These are phyloP conservation scores for Ploceus nigricollis DNA, from an alignment of 2,113 vertebrate genomes.

Conservation along the genomic window DNA sequence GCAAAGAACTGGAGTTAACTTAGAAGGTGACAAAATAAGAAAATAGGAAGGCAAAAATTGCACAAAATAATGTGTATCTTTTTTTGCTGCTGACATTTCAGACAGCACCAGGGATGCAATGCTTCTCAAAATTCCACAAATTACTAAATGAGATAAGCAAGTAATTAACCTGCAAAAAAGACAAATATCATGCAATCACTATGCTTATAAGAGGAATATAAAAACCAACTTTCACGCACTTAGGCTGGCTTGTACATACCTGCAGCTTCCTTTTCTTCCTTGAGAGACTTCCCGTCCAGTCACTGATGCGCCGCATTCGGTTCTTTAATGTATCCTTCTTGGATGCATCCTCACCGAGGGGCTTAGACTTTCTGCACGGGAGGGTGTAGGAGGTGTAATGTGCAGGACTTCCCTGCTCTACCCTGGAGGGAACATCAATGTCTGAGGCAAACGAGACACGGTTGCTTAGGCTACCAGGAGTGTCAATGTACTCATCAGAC, in stretches of 20 bases:
- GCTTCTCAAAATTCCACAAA: not conserved
- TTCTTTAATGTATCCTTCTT: conserved; percentile 88
- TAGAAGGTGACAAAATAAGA: not conserved
- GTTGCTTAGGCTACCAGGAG: conserved; percentile 67
- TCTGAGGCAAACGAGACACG: conserved; percentile 86
- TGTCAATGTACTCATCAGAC: conserved; percentile 69
- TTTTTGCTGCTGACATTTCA: not conserved
- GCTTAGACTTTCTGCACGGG: conserved; percentile 85
- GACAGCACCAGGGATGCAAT: not conserved
- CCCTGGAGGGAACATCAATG: conserved; percentile 81
- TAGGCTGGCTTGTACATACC: conserved; percentile 62
- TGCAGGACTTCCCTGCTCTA: conserved; percentile 73
- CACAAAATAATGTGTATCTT: accelerated
- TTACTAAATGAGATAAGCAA: not conserved
- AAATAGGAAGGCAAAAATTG: not conserved
- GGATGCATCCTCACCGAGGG: conserved; percentile 65
- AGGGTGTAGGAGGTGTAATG: conserved; percentile 91
- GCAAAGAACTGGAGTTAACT: not conserved
- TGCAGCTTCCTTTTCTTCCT: conserved; percentile 91
- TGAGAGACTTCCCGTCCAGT: conserved; percentile 95
- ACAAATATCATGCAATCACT: not conserved
- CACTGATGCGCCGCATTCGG: conserved; percentile 89
- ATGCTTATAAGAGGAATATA: not conserved
- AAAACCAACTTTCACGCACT: not conserved
- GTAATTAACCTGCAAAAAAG: not conserved